phyloP scores from a whole-genome alignment of 2,113 vertebrate genomes.

The Salvelinus alpinus region DNA sequence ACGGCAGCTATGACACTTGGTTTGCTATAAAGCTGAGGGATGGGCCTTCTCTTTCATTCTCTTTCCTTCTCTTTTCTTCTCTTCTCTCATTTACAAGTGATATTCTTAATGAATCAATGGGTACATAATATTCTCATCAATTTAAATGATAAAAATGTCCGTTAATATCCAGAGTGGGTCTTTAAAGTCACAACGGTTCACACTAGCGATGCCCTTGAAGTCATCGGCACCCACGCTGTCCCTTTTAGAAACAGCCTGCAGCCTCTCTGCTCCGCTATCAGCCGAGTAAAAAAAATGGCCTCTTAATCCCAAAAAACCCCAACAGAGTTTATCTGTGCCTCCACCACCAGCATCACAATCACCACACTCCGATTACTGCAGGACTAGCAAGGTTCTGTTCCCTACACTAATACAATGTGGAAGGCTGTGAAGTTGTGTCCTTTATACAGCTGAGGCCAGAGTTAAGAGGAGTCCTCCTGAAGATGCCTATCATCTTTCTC shows the following conservation, averaged over 20 bases:
- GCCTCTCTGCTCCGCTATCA: conserved; percentile 15
- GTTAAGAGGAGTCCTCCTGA: neutral
- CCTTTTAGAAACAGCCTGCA: conserved; percentile 3
- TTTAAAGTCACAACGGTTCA: conserved; percentile 19
- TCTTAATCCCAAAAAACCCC: conserved; percentile 37
- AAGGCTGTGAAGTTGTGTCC: neutral
- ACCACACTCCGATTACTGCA: conserved; percentile 21
- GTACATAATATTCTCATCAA: too few relatives aligned
- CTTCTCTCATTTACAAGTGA: too few relatives aligned
- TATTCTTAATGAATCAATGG: too few relatives aligned
- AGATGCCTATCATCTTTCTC: neutral
- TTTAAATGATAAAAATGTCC: too few relatives aligned
- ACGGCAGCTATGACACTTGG: too few relatives aligned
- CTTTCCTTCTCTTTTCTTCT: too few relatives aligned
- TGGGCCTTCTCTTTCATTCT: too few relatives aligned
- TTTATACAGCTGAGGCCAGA: neutral
- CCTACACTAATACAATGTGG: neutral
- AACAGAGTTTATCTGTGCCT: conserved; percentile 21
- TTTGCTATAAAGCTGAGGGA: too few relatives aligned
- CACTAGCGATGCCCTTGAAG: conserved; percentile 64
- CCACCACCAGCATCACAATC: conserved; percentile 6
- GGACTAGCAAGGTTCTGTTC: neutral
- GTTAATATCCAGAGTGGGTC: too few relatives aligned
- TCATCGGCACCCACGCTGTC: conserved; percentile 50
- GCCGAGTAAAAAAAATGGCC: conserved; percentile 35